Conservation (phyloP, 2,113 vertebrate genomes). For the Spea multiplicata region DNA sequence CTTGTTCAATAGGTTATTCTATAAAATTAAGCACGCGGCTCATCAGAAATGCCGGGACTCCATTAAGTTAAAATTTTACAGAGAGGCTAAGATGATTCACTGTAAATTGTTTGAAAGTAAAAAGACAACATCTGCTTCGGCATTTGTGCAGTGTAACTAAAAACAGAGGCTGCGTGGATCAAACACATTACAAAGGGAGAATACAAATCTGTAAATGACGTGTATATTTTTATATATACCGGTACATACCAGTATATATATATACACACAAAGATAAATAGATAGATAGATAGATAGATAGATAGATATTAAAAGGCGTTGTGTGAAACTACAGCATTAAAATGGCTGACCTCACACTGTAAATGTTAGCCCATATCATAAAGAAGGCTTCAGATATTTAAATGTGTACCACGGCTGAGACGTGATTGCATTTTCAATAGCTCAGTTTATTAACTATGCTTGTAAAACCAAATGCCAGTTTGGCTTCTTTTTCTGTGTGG, state of each 20-base stretch:
- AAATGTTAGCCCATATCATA: background rate
- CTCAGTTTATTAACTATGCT: background rate
- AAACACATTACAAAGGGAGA: conserved; percentile 16
- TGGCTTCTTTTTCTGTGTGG: background rate
- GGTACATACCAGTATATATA: too few relatives aligned
- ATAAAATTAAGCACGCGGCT: conserved; percentile 81
- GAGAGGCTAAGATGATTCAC: conserved; percentile 77
- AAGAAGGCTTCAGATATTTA: background rate
- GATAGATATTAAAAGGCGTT: background rate
- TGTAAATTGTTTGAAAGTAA: conserved; percentile 61
- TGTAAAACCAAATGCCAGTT: background rate
- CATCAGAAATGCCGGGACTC: conserved; percentile 84
- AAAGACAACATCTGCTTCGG: conserved; percentile 69
- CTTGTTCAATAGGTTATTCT: conserved; percentile 84
- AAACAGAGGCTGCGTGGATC: conserved; percentile 40
- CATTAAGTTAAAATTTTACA: conserved; percentile 80
- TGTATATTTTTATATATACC: conserved; percentile 3
- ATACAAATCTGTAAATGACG: background rate
- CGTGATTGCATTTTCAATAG: background rate
- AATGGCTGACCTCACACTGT: conserved; percentile 3
- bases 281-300: too few relatives aligned
- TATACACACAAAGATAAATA: too few relatives aligned
- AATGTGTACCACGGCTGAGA: background rate
- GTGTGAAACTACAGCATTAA: conserved; percentile 3
- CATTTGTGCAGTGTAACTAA: conserved; percentile 55